These are phyloP conservation scores for Tetrapedia diversipes DNA, from an alignment of 2,888 invertebrate species.

Conservation along the genomic window DNA sequence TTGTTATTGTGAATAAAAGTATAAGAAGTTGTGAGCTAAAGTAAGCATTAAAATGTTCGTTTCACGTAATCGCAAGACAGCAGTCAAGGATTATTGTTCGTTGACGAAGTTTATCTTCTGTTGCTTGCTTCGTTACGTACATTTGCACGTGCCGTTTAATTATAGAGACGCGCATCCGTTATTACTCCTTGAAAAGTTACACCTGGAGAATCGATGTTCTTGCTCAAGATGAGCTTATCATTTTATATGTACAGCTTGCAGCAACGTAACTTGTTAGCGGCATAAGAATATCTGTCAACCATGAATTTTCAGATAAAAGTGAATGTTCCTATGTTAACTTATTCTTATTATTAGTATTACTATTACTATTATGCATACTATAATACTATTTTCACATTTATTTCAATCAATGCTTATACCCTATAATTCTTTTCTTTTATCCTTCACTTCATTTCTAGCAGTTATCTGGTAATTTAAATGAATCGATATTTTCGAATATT, in stretches of 20 bases:
- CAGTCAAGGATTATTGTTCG: constrained; percentile 30
- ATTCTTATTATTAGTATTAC: too few species aligned
- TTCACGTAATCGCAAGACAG: constrained; percentile 35
- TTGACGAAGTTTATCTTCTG: constrained; percentile 32
- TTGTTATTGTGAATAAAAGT: too few species aligned
- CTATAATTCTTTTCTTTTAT: too few species aligned
- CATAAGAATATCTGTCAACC: neutral
- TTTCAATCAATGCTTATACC: too few species aligned
- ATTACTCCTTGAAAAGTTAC: constrained; percentile 36
- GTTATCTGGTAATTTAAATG: too few species aligned
- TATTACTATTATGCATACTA: too few species aligned
- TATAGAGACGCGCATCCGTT: constrained; percentile 31
- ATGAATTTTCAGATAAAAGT: too few species aligned
- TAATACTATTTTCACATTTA: too few species aligned
- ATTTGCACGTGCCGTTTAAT: constrained; percentile 36
- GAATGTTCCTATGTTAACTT: neutral
- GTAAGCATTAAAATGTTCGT: constrained; percentile 13
- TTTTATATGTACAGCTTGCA: too few species aligned
- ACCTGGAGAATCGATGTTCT: constrained; percentile 11
- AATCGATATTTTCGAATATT: too few species aligned
- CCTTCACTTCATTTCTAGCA: too few species aligned
- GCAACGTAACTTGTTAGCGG: neutral
- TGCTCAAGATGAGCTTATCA: neutral
- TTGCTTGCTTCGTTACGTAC: constrained; percentile 40
- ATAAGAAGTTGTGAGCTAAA: too few species aligned